These are phyloP conservation scores for Zalophus californianus DNA, from an alignment of 2,797 vertebrate genomes.

Conservation along the genomic window DNA sequence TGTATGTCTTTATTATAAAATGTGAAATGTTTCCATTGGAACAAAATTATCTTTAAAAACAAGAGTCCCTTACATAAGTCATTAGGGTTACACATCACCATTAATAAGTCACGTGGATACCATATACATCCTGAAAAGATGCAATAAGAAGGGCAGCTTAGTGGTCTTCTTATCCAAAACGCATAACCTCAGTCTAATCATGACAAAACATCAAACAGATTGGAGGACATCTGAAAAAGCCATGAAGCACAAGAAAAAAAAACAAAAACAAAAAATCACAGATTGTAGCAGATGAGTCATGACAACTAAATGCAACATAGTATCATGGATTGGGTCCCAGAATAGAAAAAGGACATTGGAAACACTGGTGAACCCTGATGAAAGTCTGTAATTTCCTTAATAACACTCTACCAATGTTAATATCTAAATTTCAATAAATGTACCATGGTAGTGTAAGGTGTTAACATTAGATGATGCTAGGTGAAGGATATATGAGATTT, in stretches of 20 bases:
- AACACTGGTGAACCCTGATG: not conserved
- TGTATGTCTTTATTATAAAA: not conserved
- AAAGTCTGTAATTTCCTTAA: not conserved
- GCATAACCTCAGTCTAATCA: not conserved
- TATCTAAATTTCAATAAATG: not conserved
- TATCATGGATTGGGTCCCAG: not conserved
- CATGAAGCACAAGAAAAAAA: not conserved
- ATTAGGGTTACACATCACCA: not conserved
- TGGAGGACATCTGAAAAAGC: not conserved
- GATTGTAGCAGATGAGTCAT: not conserved
- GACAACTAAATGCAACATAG: not conserved
- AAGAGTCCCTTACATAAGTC: not conserved
- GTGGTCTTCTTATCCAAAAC: not conserved
- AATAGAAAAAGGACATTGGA: not conserved
- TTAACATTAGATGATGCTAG: not conserved
- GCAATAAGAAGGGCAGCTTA: not conserved
- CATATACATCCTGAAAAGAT: not conserved
- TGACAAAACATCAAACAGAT: not conserved
- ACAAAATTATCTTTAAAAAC: slow-evolving; percentile 41
- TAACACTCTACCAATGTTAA: not conserved
- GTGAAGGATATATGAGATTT: not conserved
- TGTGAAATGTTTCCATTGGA: not conserved
- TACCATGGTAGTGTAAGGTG: not conserved
- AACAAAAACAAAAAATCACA: not conserved
- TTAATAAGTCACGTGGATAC: not conserved